Conservation (phyloP, 2,797 vertebrate species). For the Sphenopsis melanotis region DNA sequence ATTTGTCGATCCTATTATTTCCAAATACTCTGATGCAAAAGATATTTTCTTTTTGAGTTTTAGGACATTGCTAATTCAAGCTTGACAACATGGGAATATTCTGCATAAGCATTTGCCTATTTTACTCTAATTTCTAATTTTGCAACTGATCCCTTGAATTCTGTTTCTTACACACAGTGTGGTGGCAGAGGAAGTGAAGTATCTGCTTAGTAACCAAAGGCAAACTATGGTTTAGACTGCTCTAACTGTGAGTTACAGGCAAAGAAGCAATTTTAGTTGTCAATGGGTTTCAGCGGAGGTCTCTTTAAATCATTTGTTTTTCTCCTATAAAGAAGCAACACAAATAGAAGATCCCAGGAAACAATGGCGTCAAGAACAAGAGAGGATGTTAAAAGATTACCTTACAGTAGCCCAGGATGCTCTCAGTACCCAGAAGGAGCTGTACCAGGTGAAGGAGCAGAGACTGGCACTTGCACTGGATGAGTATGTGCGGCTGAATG, state of each 20-base stretch:
- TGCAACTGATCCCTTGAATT: background rate
- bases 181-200: background rate
- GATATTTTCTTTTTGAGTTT: background rate
- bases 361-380: conserved; percentile 83
- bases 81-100: background rate
- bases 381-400: conserved; percentile 85
- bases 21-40: background rate
- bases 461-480: conserved; percentile 82
- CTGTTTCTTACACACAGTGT: background rate
- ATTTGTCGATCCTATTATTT: background rate
- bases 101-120: background rate
- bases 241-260: background rate
- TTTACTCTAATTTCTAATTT: background rate
- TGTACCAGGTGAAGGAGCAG: conserved; percentile 84
- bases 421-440: conserved; percentile 80
- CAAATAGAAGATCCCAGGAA: conserved; percentile 85
- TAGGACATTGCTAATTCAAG: background rate
- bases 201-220: background rate
- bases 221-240: background rate
- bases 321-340: conserved; percentile 75
- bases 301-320: background rate
- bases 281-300: background rate
- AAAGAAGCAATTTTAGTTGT: background rate
- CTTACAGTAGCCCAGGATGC: conserved; percentile 81
- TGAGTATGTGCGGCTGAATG: conserved; percentile 79